A percentile compares a stretch with the other conserved stretches of the same genome.
Conservation (phyloP, 1,140 invertebrate genomes). For the Maconellicoccus hirsutus region DNA sequence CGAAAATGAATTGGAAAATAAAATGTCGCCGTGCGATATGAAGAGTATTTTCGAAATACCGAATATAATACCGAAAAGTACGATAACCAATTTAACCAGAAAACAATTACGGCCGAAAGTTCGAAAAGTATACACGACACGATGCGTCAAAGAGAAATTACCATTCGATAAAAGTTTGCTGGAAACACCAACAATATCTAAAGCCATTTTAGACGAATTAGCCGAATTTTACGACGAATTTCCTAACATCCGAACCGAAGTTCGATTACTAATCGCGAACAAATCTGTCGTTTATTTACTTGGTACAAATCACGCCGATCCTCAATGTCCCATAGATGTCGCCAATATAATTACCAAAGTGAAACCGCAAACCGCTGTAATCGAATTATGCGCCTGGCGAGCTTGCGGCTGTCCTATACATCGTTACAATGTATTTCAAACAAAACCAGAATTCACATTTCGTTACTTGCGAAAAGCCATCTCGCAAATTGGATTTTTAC, state of each 20-base stretch:
- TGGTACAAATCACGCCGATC: slow-evolving; percentile 13
- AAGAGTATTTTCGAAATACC: neutral
- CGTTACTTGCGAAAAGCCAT: neutral
- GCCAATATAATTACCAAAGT: slow-evolving; percentile 4
- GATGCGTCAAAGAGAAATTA: neutral
- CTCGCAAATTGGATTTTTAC: neutral
- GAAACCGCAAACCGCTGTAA: neutral
- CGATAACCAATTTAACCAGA: neutral
- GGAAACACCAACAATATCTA: neutral
- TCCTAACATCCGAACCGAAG: neutral
- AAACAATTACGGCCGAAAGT: neutral
- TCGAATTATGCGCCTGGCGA: slow-evolving; percentile 11
- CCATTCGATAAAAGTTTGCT: neutral
- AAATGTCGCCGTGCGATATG: neutral
- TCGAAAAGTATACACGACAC: neutral
- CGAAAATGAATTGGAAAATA: neutral
- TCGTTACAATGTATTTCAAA: neutral
- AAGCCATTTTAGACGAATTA: neutral
- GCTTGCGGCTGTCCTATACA: neutral
- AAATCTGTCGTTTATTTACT: slow-evolving; percentile 1
- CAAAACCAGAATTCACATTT: slow-evolving; percentile 11
- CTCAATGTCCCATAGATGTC: neutral
- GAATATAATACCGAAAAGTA: neutral
- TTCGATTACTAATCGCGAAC: neutral
- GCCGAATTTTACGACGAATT: neutral